Evolutionary conservation across 2,113 vertebrate genomes (phyloP), one percentile per base, ranked within the genome.

Genomic region (Sula dactylatra): DNA sequence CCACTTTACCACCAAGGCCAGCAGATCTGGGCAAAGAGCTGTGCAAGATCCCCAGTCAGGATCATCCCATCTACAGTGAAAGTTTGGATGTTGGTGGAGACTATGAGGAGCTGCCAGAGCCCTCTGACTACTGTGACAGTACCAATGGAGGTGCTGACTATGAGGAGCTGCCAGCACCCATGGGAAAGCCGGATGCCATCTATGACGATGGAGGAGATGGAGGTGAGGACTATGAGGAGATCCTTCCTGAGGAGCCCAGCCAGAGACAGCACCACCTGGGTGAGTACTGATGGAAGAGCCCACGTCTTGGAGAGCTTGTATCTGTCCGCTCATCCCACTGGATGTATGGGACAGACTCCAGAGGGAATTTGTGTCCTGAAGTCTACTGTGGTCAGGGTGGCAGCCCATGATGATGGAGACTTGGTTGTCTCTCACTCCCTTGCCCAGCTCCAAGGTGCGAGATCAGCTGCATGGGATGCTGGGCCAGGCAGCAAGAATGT

Each of bases 101-200:
- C 20, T 99, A 99, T 17, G 98, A 99, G 67, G 98, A 98, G 18
- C 78, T 99, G 13, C 95, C 20, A 7, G 94, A 96, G 32, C 50
- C 73, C 20, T 61, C 58, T 26, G 90, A 78, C 54, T 85, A 87
- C 45, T 90, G 66, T 16, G 88, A 95, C 11, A 59, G 86, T 34
- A 16, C 24, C 62, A 76, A 10, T 40, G 94, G 82, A 56, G 94
- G 82, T 6, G 97, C 94, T 34, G 95, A 97, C 24, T 97, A 97
- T n/a, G 96, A 94, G 78, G 96, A 97, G 67, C 78, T 99, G 16
- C 95, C 29, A 13, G 91, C 90, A 29, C 31, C 86, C 1, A 11
- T 18, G 44, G 95, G 6, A 85, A 64, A 89, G 78, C 64, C 1
- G 1, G 86, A 82, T 32, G 24, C 15, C 27, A 42, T 13, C 71